Base-by-base conservation (phyloP, 1,140 invertebrate genomes). In the Trachymyrmex cornetzi region DNA sequence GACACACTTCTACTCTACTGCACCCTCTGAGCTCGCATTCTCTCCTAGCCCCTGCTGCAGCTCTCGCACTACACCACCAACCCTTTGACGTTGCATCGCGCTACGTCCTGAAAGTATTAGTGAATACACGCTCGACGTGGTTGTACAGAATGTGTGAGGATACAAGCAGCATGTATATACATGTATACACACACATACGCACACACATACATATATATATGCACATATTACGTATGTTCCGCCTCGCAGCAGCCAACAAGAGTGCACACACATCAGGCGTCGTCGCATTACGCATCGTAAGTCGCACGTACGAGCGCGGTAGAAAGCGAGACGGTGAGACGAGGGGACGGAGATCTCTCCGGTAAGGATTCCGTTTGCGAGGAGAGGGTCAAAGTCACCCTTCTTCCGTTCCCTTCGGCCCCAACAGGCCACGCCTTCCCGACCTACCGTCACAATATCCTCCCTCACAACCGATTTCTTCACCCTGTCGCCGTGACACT, bases 1-100 rank as follows among this genome's bases (percentile, higher is more conserved):
- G 94, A 94, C 94, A 92, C 91, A 93, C 92, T 94, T 93, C 92
- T 94, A 94, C 94, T 94, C 93, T 93, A 93, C 93, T 94, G 89
- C 90, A 93, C 92, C 91, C 92, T 93, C 92, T 89, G 86, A 92
- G 88, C 89, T 89, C 85, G 63, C 85, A 66, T 71, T 74, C 19
- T 89, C 63, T 87, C 86, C 89, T 82, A 61, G 67, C 86, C 85
- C 44, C 88, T 67, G 81, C 85, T 86, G 81, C 85, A 80, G 80
- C 85, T 90, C 85, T 80, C 79, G 89, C 88, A 48, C 90, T 87
- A 91, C 90, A 93, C 93, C 89, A 92, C 90, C 89, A 77, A 84
- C 93, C 91, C 93, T 94, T 94, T 93, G 87, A 93, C 90, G 90
- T 89, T 88, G 88, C 55, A 90, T 59, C 84, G 77, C 75, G 77